A percentile compares a stretch with the other conserved stretches of the same genome.
These are phyloP conservation scores for Pteromalus puparum DNA, from an alignment of 1,140 invertebrate species.

Conservation along the genomic window DNA sequence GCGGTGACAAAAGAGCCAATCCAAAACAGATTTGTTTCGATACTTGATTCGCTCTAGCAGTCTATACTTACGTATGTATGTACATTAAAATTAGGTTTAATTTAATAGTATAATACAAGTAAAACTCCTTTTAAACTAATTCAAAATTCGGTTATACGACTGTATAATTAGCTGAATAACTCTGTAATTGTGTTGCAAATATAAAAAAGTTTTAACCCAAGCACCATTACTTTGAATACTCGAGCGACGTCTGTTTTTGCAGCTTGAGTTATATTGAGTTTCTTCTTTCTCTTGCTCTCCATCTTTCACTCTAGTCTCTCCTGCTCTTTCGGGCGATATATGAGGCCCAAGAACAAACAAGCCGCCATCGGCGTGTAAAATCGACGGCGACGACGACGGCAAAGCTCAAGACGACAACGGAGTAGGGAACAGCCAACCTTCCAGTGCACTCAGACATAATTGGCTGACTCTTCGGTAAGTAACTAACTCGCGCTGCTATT, in stretches of 20 bases:
- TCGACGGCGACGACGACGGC: neutral
- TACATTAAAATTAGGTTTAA: too few relatives aligned
- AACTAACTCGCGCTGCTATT: neutral
- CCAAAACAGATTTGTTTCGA: too few relatives aligned
- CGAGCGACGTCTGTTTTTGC: neutral
- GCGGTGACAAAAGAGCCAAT: too few relatives aligned
- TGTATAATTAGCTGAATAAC: too few relatives aligned
- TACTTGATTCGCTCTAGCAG: too few relatives aligned
- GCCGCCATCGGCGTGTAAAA: conserved; percentile 6
- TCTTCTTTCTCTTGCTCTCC: neutral
- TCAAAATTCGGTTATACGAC: too few relatives aligned
- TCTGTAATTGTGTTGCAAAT: too few relatives aligned
- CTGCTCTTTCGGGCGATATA: neutral
- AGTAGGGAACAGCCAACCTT: neutral
- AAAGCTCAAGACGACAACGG: neutral
- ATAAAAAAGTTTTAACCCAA: neutral
- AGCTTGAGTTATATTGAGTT: neutral
- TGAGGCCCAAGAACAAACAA: conserved; percentile 17
- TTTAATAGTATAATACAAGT: too few relatives aligned
- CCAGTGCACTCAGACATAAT: conserved; percentile 34
- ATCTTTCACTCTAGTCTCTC: neutral
- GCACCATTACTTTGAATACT: neutral
- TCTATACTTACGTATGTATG: too few relatives aligned
- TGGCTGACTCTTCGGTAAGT: neutral
- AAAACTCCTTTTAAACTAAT: too few relatives aligned